These are phyloP conservation scores for Strigamia transsilvanica DNA, from an alignment of 2,888 invertebrate species.

Conservation along the genomic window DNA sequence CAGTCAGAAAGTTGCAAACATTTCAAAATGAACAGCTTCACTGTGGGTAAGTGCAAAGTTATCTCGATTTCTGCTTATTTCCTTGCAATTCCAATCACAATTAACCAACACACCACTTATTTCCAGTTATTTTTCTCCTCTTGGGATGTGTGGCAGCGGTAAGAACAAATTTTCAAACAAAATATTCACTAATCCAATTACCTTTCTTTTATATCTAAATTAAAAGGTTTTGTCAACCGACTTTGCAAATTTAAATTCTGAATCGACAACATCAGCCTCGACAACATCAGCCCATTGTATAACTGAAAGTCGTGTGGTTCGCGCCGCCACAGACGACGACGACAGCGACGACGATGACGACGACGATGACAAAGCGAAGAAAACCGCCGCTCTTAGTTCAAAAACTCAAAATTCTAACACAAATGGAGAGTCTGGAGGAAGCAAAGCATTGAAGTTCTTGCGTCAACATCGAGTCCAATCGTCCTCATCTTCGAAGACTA, in stretches of 20 bases:
- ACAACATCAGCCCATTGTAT: background rate
- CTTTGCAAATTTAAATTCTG: background rate
- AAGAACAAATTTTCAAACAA: background rate
- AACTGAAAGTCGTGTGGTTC: background rate
- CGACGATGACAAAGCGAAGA: background rate
- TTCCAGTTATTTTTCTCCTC: background rate
- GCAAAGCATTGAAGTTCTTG: background rate
- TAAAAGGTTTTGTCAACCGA: background rate
- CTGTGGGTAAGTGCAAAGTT: conserved; percentile 15
- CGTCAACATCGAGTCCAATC: background rate
- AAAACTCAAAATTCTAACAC: background rate
- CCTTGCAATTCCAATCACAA: background rate
- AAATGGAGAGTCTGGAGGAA: background rate
- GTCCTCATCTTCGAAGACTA: background rate
- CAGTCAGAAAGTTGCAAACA: background rate
- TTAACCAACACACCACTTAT: background rate
- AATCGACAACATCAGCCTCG: background rate
- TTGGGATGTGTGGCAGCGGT: background rate
- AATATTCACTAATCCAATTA: background rate
- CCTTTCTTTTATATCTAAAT: background rate
- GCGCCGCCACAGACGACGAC: background rate
- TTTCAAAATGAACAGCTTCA: conserved; percentile 7
- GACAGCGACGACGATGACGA: conserved; percentile 5
- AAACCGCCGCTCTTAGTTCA: background rate
- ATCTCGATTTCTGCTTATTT: background rate